These are phyloP conservation scores for Rutpela maculata DNA, from an alignment of 2,888 invertebrate genomes.

Conservation along the genomic window DNA sequence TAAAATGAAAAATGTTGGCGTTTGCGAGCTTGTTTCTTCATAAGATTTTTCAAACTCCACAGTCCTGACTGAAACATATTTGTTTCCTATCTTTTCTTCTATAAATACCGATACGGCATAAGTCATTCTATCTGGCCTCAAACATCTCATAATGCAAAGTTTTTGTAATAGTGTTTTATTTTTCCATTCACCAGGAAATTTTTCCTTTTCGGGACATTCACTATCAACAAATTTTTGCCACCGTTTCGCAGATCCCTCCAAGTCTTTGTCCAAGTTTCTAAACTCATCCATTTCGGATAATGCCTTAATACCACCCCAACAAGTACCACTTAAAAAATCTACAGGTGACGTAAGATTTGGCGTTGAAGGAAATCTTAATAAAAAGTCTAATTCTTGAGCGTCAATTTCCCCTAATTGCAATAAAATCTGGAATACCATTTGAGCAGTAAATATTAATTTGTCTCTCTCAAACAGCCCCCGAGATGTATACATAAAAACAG, in stretches of 20 bases:
- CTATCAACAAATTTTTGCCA: conserved; percentile 96
- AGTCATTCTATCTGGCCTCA: conserved; percentile 95
- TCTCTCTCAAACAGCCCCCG: conserved; percentile 94
- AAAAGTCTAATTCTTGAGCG: conserved; percentile 87
- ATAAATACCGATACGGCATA: conserved; percentile 93
- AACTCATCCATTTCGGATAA: conserved; percentile 87
- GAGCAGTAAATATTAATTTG: conserved; percentile 92
- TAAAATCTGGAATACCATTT: conserved; percentile 84
- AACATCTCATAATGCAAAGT: conserved; percentile 93
- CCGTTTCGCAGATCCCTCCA: conserved; percentile 92
- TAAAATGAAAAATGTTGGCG: conserved; percentile 94
- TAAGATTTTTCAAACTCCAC: conserved; percentile 91
- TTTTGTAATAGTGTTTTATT: conserved; percentile 89
- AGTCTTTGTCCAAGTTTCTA: conserved; percentile 90
- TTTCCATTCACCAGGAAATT: conserved; percentile 97
- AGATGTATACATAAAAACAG: conserved; percentile 91
- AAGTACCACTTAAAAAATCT: conserved; percentile 86
- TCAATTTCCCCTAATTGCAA: conserved; percentile 82
- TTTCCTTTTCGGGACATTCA: conserved; percentile 94
- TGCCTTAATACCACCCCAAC: conserved; percentile 94
- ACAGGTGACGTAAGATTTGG: conserved; percentile 86
- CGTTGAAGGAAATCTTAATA: conserved; percentile 88
- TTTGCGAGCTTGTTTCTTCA: conserved; percentile 88
- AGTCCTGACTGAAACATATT: conserved; percentile 86
- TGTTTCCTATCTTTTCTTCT: conserved; percentile 90